Base-by-base conservation (phyloP, 2,113 vertebrate species). In the Cygnus buccinator region DNA sequence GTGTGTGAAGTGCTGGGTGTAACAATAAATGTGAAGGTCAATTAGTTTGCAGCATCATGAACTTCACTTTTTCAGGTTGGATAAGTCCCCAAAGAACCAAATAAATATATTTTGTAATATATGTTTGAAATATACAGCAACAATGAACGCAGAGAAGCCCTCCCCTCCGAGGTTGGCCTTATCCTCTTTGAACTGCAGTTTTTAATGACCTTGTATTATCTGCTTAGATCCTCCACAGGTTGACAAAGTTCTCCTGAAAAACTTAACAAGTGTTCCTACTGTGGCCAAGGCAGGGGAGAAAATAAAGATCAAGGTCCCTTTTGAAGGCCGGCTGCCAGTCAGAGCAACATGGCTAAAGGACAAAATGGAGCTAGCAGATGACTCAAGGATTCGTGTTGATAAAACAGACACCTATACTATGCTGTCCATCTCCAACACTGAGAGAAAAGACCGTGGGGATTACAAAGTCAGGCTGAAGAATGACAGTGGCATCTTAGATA, bases 381-480 rank as follows among this genome's bases (percentile, higher is more conserved):
- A 98, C 54, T 43, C 71, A 9, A 91, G 98, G n/a, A 89, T 97
- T 74, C 98, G 89, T 90, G 97, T 98, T 63, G 98, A 99, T 57
- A 98, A 96, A 84, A 97, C 98, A 4, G 95, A 97, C 3, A 84
- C 95, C 71, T 97, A 97, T 66, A 98, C 97, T 6, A 95, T 95
- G 10, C 97, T 99, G 52, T 95, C 98, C 55, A 97, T 99, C 50
- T 97, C 97, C 80, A 99, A 97, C 46, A 95, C 98, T 5, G 59
- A 95, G 50, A 98, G 98, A 87, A 98, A 97, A 97, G 98, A 98
- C 72, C 63, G 97, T 14, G 99, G 99, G 81, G 98, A 97, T 93
- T 98, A 99, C 93, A 98, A 98, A 94, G 88, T 99, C 84, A 99
- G 97, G 52, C 97, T 99, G 92, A 99, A 97, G 96, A 99, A 99